Percentiles rank a stretch among this genome's conserved stretches.
Evolutionary conservation across 2,888 invertebrate species (phyloP).

Genomic region (Caenorhabditis afra): DNA sequence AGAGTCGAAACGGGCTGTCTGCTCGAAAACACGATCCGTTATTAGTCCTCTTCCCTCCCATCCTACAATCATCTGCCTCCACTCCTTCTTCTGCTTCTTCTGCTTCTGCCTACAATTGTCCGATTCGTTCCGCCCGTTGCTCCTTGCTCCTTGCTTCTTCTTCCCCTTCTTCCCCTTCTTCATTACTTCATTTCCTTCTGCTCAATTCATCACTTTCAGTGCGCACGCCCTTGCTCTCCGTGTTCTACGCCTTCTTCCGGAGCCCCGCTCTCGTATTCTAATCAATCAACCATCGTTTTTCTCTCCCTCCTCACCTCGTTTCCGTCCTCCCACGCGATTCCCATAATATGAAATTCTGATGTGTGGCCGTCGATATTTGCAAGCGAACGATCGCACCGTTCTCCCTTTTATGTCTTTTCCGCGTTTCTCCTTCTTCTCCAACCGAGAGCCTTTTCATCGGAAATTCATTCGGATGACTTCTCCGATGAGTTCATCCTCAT

Average conservation of each 20-base stretch:
- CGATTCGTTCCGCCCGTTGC: background rate
- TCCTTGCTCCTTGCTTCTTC: conserved; percentile 7
- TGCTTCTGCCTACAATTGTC: background rate
- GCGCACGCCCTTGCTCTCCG: background rate
- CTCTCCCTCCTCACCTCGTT: conserved; percentile 17
- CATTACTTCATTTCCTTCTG: conserved; percentile 6
- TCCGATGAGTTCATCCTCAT: conserved; percentile 17
- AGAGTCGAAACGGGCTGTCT: too few relatives aligned
- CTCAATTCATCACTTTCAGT: conserved; percentile 22
- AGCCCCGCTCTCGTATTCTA: too few relatives aligned
- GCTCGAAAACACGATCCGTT: too few relatives aligned
- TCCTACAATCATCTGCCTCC: background rate
- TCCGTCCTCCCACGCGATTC: conserved; percentile 19
- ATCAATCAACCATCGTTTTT: conserved; percentile 21
- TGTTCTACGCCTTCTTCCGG: background rate
- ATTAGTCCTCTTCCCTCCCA: too few relatives aligned
- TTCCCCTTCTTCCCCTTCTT: conserved; percentile 12
- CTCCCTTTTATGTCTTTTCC: conserved; percentile 19
- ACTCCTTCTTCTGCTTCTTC: background rate
- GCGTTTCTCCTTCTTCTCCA: background rate
- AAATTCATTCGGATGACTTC: conserved; percentile 51
- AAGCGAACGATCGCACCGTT: conserved; percentile 6
- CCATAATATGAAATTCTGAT: conserved; percentile 53
- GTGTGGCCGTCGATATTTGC: conserved; percentile 20
- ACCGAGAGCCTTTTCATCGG: conserved; percentile 14